These are phyloP conservation scores for Drosophila merina DNA, from an alignment of 2,888 invertebrate species.

Conservation along the genomic window DNA sequence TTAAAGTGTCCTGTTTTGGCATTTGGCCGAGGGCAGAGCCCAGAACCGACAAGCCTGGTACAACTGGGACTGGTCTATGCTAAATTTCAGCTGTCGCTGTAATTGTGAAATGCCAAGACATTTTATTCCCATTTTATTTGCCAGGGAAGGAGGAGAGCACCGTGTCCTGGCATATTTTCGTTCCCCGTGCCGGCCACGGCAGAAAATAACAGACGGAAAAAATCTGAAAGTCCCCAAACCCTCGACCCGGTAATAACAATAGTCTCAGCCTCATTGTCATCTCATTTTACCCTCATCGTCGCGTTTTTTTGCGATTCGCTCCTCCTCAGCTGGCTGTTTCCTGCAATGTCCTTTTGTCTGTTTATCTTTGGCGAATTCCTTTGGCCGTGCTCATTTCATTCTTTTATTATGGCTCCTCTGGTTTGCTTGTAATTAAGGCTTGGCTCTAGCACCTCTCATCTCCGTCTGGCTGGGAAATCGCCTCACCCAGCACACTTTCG, in stretches of 20 bases:
- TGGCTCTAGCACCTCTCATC: conserved; percentile 29
- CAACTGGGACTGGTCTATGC: conserved; percentile 57
- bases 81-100: conserved; percentile 60
- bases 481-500: conserved; percentile 36
- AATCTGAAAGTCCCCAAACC: conserved; percentile 65
- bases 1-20: conserved; percentile 45
- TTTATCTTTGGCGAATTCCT: conserved; percentile 72
- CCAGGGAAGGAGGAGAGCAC: conserved; percentile 23
- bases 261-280: conserved; percentile 50
- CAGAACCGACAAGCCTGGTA: conserved; percentile 15
- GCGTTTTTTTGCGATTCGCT: conserved; percentile 17
- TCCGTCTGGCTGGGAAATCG: conserved; percentile 21
- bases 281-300: conserved; percentile 38
- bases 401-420: conserved; percentile 46
- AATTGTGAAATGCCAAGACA: conserved; percentile 72
- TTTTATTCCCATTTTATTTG: conserved; percentile 71
- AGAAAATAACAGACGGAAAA: conserved; percentile 33
- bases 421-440: conserved; percentile 71
- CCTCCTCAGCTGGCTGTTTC: conserved; percentile 9
- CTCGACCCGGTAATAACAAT: conserved; percentile 58
- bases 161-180: conserved; percentile 61
- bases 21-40: conserved; percentile 41
- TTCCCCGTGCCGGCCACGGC: conserved; percentile 36
- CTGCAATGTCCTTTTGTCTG: conserved; percentile 64
- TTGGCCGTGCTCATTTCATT: conserved; percentile 63